Base-by-base conservation (phyloP, 2,797 vertebrate genomes). In the Oreortyx pictus region DNA sequence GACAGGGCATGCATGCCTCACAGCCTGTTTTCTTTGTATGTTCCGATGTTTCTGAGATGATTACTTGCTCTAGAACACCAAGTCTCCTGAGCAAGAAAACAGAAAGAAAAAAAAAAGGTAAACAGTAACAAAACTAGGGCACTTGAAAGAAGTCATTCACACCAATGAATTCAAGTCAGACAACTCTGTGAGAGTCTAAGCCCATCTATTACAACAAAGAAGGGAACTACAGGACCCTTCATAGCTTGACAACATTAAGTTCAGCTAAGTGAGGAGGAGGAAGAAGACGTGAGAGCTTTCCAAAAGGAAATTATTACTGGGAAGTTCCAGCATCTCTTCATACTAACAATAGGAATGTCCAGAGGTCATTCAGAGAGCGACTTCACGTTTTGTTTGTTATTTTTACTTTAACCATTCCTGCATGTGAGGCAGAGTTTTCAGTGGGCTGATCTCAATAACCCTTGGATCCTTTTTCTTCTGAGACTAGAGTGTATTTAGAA, bases 291-390 rank as follows among this genome's bases (percentile, higher is more conserved):
- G 22, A 95, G 56, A 89, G 41, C 41, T 81, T 93, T 95, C 87
- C 67, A 94, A 89, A 79, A 86, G 85, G 87, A 88, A 95, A 88
- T 90, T 84, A 82, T 88, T 86, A 89, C 60, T 79, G 61, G 44
- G 64, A 95, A 52, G 76, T 93, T 94, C 80, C 70, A 60, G 20
- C 3, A 1, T 88, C 92, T 89, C 71, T 64, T 90, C 87, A 79
- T n/a, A 64, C 61, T 89, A 94, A 88, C 82, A 94, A 81, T 25
- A 89, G 41, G 70, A 93, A 92, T 64, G 70, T 81, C 70, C 82
- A 76, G 82, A 89, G 92, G 90, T 94, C 89, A 83, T 94, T 74
- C 87, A 94, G 71, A 88, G 90, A 94, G n/a, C 39, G 77, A 94
- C 52, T 92, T 89, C 60, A 59, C 22, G 81, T 81, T 94, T 87